Evolutionary conservation across 2,113 vertebrate genomes (phyloP).

Genomic region (Apaloderma vittatum): DNA sequence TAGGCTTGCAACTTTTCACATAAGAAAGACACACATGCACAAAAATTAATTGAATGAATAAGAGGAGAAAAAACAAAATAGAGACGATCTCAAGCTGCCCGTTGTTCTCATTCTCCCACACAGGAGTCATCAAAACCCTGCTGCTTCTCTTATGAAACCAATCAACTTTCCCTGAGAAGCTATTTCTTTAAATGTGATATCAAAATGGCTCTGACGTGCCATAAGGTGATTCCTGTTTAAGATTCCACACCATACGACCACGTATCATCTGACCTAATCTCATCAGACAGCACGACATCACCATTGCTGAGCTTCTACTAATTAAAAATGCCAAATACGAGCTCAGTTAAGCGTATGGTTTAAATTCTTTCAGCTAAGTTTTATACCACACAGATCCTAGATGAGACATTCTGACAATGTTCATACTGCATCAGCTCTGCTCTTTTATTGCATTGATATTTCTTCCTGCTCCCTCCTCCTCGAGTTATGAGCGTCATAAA

Average conservation of each 20-base stretch:
- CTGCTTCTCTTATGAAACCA: slow-evolving; percentile 71
- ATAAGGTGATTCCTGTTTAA: slow-evolving; percentile 54
- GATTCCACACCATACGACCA: neutral
- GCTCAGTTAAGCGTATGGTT: slow-evolving; percentile 37
- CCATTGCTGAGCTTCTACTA: slow-evolving; percentile 23
- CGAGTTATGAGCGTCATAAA: slow-evolving; percentile 35
- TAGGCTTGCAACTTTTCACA: neutral
- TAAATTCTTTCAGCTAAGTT: slow-evolving; percentile 44
- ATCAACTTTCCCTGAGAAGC: slow-evolving; percentile 62
- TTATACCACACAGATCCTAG: slow-evolving; percentile 44
- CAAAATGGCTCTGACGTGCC: neutral
- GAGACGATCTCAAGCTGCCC: neutral
- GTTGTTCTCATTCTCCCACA: slow-evolving; percentile 33
- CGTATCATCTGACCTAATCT: slow-evolving; percentile 64
- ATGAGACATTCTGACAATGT: slow-evolving; percentile 47
- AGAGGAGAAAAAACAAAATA: neutral
- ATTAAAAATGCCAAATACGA: slow-evolving; percentile 40
- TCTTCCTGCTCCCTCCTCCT: neutral
- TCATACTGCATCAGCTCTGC: neutral
- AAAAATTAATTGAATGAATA: slow-evolving; percentile 14
- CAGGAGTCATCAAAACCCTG: slow-evolving; percentile 54
- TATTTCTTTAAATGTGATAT: slow-evolving; percentile 52
- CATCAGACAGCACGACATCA: slow-evolving; percentile 49
- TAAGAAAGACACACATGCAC: neutral
- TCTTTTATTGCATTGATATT: slow-evolving; percentile 45